phyloP scores from a whole-genome alignment of 2,797 vertebrate genomes.

The Brachyrhaphis roseni region DNA sequence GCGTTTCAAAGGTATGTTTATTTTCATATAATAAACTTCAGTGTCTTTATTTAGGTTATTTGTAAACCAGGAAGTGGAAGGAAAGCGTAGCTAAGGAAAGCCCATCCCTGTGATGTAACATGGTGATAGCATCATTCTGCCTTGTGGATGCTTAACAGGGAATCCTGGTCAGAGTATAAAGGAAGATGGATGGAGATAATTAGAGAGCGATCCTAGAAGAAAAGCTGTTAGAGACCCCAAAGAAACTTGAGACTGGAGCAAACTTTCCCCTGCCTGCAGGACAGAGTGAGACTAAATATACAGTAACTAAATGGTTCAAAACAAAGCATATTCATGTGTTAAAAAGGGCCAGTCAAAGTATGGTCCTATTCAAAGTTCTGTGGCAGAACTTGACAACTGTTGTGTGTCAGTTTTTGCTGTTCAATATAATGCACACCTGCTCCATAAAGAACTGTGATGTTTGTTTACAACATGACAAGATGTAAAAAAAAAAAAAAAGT shows the following conservation, averaged over 20 bases:
- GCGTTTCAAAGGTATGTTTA: not conserved
- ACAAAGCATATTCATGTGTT: too few species aligned
- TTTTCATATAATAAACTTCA: not conserved
- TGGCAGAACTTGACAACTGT: too few species aligned
- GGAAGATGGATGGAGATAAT: not conserved
- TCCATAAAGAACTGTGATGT: not conserved
- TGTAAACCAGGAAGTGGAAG: not conserved
- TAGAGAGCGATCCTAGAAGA: not conserved
- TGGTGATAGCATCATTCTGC: not conserved
- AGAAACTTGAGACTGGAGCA: not conserved
- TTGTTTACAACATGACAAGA: not conserved
- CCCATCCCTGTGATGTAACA: not conserved
- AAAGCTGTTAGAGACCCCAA: not conserved
- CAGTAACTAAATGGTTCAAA: not conserved
- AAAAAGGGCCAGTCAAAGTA: too few species aligned
- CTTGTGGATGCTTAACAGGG: not conserved
- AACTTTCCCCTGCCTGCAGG: not conserved
- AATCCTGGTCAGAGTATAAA: not conserved
- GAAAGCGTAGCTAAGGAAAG: not conserved
- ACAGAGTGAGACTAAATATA: not conserved
- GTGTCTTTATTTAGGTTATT: not conserved
- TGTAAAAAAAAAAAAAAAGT: not conserved
- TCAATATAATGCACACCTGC: too few species aligned
- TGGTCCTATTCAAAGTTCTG: too few species aligned
- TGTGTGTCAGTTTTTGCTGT: too few species aligned